Evolutionary conservation across 2,113 vertebrate species (phyloP).

Genomic region (Coracopsis vasa): DNA sequence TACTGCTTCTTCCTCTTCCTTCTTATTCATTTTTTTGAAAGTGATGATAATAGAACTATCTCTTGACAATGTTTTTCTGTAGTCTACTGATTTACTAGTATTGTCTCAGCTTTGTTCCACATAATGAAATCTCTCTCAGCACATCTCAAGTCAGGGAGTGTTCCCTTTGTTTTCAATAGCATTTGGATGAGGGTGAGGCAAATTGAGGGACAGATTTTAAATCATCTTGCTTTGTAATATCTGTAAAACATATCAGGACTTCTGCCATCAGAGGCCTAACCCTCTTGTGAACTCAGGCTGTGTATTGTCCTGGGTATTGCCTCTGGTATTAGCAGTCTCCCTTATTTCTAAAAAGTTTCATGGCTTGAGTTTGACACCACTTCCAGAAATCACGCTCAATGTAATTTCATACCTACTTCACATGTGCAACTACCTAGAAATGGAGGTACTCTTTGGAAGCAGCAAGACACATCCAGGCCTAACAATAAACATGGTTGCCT

Average conservation of each 20-base stretch:
- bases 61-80: neutral
- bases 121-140: neutral
- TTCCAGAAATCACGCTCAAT: neutral
- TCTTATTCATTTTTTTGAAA: neutral
- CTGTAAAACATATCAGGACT: neutral
- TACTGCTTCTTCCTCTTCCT: neutral
- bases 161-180: neutral
- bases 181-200: neutral
- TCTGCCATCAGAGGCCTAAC: neutral
- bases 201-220: neutral
- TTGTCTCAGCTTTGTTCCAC: neutral
- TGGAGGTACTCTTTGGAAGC: neutral
- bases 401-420: neutral
- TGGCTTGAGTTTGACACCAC: neutral
- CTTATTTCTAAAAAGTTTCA: neutral
- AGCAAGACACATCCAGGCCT: neutral
- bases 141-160: fast-evolving
- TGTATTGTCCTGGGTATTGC: neutral
- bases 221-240: neutral
- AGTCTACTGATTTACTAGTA: neutral
- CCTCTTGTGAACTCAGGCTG: neutral
- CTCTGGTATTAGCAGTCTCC: neutral
- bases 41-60: neutral
- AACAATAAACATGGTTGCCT: neutral
- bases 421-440: neutral